A percentile compares a stretch with the other conserved stretches of the same genome.
phyloP scores from a whole-genome alignment of 2,797 vertebrate species.

The Alca torda region DNA sequence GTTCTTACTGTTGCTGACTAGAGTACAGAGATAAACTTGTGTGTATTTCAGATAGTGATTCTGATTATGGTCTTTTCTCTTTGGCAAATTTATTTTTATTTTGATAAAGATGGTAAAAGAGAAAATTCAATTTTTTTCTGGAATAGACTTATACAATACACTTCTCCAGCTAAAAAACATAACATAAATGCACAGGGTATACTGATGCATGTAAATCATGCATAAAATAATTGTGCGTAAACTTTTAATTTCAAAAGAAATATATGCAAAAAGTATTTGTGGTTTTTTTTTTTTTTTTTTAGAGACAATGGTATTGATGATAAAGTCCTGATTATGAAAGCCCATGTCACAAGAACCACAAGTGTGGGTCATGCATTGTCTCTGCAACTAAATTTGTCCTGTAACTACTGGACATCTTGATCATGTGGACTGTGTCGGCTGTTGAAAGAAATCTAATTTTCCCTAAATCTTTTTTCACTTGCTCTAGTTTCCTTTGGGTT shows the following conservation, averaged over 20 bases:
- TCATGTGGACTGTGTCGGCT: background rate
- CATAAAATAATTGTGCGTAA: background rate
- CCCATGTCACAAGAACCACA: background rate
- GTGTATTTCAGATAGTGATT: background rate
- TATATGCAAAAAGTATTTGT: background rate
- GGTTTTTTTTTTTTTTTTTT: background rate
- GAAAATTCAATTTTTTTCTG: background rate
- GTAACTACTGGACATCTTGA: background rate
- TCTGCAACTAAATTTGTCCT: background rate
- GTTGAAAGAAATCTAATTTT: background rate
- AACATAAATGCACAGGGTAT: background rate
- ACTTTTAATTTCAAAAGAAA: background rate
- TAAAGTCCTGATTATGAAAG: background rate
- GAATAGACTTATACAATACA: background rate
- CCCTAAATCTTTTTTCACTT: background rate
- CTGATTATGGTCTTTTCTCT: background rate
- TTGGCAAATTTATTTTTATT: background rate
- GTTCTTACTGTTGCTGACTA: background rate
- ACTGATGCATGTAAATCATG: background rate
- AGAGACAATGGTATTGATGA: background rate
- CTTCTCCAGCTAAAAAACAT: background rate
- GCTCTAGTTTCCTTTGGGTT: background rate
- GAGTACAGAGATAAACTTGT: background rate
- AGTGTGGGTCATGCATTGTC: accelerated
- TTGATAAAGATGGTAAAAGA: background rate